These are phyloP conservation scores for Drosophila rhopaloa DNA, from an alignment of 1,140 invertebrate species.

Conservation along the genomic window DNA sequence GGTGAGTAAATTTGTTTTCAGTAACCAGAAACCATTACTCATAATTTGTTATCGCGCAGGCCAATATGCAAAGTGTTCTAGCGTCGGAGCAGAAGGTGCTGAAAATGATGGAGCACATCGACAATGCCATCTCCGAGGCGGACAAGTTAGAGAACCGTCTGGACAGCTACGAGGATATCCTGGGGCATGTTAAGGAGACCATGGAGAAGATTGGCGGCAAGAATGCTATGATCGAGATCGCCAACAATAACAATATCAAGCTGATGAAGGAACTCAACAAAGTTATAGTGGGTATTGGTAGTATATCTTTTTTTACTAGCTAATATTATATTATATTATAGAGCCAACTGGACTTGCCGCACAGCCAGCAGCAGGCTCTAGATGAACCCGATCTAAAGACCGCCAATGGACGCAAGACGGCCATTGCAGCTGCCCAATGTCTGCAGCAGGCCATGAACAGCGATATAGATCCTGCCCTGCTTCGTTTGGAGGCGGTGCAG, in stretches of 20 bases:
- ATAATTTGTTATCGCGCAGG: constrained; percentile 68
- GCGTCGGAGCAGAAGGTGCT: constrained; percentile 91
- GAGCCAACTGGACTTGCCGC: constrained; percentile 91
- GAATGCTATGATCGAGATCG: constrained; percentile 94
- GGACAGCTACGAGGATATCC: constrained; percentile 91
- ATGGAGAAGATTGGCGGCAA: constrained; percentile 97
- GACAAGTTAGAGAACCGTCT: constrained; percentile 90
- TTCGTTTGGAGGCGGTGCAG: constrained; percentile 92
- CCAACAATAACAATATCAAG: constrained; percentile 93
- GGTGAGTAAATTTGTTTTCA: constrained; percentile 33
- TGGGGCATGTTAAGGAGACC: constrained; percentile 92
- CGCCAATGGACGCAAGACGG: constrained; percentile 90
- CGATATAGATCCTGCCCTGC: constrained; percentile 88
- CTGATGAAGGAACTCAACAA: constrained; percentile 92
- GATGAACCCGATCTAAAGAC: constrained; percentile 91
- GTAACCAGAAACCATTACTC: background rate
- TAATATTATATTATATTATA: constrained; percentile 18
- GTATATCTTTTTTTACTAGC: too few species aligned
- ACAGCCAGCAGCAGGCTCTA: constrained; percentile 89
- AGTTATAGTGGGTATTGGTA: constrained; percentile 88
- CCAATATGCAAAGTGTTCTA: constrained; percentile 94
- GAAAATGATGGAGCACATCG: constrained; percentile 93
- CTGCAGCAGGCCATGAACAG: constrained; percentile 92
- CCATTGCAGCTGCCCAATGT: constrained; percentile 92
- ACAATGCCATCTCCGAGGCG: constrained; percentile 91